A percentile compares a stretch with the other conserved stretches of the same genome.
phyloP scores from a whole-genome alignment of 2,888 invertebrate species.

The Erynnis tages region DNA sequence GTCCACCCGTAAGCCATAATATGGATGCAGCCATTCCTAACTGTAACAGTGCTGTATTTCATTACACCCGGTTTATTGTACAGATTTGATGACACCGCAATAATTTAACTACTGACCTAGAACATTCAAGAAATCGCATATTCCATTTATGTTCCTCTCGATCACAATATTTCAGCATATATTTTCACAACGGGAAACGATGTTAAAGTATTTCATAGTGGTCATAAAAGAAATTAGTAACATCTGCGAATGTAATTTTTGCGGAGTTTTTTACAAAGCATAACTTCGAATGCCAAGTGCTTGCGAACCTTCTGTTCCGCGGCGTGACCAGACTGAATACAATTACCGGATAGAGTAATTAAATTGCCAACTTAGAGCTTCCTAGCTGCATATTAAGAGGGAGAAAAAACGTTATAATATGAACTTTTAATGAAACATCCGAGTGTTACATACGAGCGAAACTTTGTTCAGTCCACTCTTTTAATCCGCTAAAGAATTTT shows the following conservation, averaged over 20 bases:
- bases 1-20: too few species aligned
- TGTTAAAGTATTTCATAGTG: background rate
- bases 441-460: slow-evolving; percentile 23
- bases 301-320: slow-evolving; percentile 15
- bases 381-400: slow-evolving; percentile 53
- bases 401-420: slow-evolving; percentile 43
- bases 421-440: slow-evolving; percentile 51
- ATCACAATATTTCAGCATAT: too few species aligned
- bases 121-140: background rate
- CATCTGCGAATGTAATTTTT: slow-evolving; percentile 4
- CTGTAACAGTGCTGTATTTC: too few species aligned
- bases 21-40: too few species aligned
- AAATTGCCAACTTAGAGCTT: slow-evolving; percentile 59
- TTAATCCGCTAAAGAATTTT: slow-evolving; percentile 27
- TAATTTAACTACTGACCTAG: too few species aligned
- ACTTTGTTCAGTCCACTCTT: slow-evolving; percentile 22
- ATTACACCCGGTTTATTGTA: background rate
- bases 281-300: slow-evolving; percentile 18
- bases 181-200: too few species aligned
- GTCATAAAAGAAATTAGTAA: slow-evolving; percentile 12
- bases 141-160: too few species aligned
- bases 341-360: slow-evolving; percentile 58
- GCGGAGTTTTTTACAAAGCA: slow-evolving; percentile 14
- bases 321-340: slow-evolving; percentile 42
- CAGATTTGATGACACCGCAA: too few species aligned